Evolutionary conservation across 2,113 vertebrate genomes (phyloP).

Genomic region (Callospermophilus lateralis): DNA sequence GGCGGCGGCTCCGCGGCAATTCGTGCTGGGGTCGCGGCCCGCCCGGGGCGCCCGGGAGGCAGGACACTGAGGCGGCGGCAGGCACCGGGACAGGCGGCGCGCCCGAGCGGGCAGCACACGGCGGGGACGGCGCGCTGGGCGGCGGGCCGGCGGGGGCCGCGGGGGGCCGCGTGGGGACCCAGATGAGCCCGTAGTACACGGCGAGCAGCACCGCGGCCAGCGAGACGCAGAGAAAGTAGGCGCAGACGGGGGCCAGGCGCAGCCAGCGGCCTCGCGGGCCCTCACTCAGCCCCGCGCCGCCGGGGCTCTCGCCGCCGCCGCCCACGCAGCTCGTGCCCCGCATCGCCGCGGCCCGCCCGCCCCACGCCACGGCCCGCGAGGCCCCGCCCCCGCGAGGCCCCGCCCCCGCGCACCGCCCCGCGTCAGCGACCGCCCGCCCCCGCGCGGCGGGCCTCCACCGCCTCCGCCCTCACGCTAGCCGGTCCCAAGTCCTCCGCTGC

Average conservation of each 20-base stretch:
- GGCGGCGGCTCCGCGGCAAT: constrained; percentile 69
- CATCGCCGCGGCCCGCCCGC: constrained; percentile 74
- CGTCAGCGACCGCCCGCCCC: not conserved
- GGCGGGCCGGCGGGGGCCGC: constrained; percentile 58
- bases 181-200: constrained; percentile 93
- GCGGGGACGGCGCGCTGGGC: constrained; percentile 59
- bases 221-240: constrained; percentile 93
- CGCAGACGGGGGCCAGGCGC: constrained; percentile 92
- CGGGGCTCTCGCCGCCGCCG: constrained; percentile 89
- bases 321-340: constrained; percentile 86
- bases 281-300: constrained; percentile 86
- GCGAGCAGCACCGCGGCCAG: constrained; percentile 92
- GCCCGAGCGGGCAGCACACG: constrained; percentile 68
- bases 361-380: not conserved
- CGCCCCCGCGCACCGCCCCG: not conserved
- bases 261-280: constrained; percentile 91
- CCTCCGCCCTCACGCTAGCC: not conserved
- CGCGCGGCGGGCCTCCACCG: not conserved
- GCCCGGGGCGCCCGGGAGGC: constrained; percentile 45
- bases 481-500: accelerated
- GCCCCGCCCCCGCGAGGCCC: constrained; percentile 6
- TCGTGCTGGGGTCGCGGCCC: constrained; percentile 59
- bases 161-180: constrained; percentile 86
- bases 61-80: constrained; percentile 49
- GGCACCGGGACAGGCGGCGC: constrained; percentile 8